Percentiles rank a stretch among this genome's conserved stretches.
phyloP scores from a whole-genome alignment of 2,797 vertebrate species.

The Pipistrellus pipistrellus region DNA sequence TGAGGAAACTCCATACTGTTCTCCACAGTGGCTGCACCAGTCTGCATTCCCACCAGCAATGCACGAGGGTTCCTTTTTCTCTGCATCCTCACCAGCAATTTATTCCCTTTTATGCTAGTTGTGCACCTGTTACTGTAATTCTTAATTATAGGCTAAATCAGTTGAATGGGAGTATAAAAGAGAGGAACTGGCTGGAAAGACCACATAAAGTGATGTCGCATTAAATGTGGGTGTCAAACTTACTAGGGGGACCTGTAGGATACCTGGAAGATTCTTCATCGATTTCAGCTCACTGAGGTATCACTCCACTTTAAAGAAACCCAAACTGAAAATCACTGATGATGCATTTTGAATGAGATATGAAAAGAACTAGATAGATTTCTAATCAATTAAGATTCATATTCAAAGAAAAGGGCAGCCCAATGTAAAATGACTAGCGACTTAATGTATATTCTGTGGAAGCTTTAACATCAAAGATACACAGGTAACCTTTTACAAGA shows the following conservation, averaged over 20 bases:
- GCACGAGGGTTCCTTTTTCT: no score
- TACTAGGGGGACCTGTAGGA: conserved; percentile 1
- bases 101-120: conserved; percentile 36
- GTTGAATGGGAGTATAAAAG: neutral
- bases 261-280: conserved; percentile 4
- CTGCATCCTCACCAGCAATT: neutral
- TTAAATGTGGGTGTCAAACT: conserved; percentile 53
- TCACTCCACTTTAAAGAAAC: conserved; percentile 33
- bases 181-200: conserved; percentile 14
- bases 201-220: conserved; percentile 38
- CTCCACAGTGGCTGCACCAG: no score
- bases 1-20: no score
- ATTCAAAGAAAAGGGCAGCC: conserved; percentile 57
- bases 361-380: conserved; percentile 1
- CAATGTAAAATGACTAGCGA: conserved; percentile 23
- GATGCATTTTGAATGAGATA: conserved; percentile 16
- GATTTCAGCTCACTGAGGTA: neutral
- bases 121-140: conserved; percentile 54
- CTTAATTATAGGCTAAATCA: conserved; percentile 49
- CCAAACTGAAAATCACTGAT: conserved; percentile 31
- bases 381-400: conserved; percentile 49
- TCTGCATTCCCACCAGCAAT: no score
- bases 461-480: conserved; percentile 23
- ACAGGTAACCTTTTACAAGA: neutral
- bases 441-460: conserved; percentile 20